phyloP scores from a whole-genome alignment of 2,888 invertebrate species.

The Ypsolopha sequella region DNA sequence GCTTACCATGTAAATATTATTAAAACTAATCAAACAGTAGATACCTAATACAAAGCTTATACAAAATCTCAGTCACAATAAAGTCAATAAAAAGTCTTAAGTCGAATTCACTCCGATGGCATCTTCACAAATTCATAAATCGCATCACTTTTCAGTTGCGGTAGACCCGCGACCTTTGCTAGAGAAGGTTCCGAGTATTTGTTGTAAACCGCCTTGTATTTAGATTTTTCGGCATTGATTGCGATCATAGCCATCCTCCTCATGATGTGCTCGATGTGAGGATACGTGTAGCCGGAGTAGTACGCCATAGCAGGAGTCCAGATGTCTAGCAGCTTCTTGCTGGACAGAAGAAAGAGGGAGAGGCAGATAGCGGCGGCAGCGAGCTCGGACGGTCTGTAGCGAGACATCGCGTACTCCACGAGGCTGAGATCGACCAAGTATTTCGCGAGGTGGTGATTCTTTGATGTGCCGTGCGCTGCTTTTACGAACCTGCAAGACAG shows the following conservation, averaged over 20 bases:
- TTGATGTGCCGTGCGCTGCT: slow-evolving; percentile 69
- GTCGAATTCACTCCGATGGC: slow-evolving; percentile 7
- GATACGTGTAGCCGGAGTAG: slow-evolving; percentile 81
- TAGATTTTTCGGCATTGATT: slow-evolving; percentile 75
- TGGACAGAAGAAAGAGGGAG: slow-evolving; percentile 70
- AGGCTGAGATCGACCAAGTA: slow-evolving; percentile 90
- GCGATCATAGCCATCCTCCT: slow-evolving; percentile 78
- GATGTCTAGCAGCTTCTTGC: slow-evolving; percentile 48
- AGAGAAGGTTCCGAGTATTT: slow-evolving; percentile 73
- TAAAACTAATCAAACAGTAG: slow-evolving; percentile 33
- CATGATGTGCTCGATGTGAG: slow-evolving; percentile 77
- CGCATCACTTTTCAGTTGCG: slow-evolving; percentile 69
- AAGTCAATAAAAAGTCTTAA: slow-evolving; percentile 4
- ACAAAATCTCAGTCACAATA: slow-evolving; percentile 35
- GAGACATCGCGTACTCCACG: slow-evolving; percentile 83
- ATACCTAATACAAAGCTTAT: slow-evolving; percentile 39
- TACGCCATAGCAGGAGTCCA: slow-evolving; percentile 83
- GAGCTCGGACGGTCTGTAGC: slow-evolving; percentile 84
- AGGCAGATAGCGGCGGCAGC: slow-evolving; percentile 87
- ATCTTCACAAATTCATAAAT: slow-evolving; percentile 33
- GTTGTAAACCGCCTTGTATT: slow-evolving; percentile 76
- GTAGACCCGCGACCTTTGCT: slow-evolving; percentile 74
- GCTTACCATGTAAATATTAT: slow-evolving; percentile 35
- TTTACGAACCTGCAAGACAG: slow-evolving; percentile 63
- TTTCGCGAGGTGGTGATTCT: slow-evolving; percentile 86